Percentiles rank a stretch among this genome's conserved stretches.
These are phyloP conservation scores for Psophia crepitans DNA, from an alignment of 2,113 vertebrate species.

Conservation along the genomic window DNA sequence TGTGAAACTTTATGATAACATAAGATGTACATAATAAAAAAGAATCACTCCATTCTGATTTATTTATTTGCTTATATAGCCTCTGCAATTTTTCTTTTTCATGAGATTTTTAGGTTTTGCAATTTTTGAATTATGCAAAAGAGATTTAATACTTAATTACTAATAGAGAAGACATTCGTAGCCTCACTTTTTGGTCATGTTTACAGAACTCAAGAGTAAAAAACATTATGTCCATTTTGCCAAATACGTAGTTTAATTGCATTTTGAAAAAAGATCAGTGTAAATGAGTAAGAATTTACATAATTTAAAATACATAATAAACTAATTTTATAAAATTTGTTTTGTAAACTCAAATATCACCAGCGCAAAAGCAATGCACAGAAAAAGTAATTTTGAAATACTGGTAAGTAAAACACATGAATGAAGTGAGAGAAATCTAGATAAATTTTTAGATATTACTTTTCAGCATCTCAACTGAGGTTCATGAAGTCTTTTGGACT, in stretches of 20 bases:
- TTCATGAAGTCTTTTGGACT: neutral
- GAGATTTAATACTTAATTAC: conserved; percentile 61
- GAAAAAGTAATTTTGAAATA: neutral
- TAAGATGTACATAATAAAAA: neutral
- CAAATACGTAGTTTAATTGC: neutral
- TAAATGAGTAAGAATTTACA: neutral
- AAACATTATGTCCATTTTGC: neutral
- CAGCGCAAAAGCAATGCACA: neutral
- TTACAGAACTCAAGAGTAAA: neutral
- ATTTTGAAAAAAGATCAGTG: neutral
- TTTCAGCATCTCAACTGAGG: neutral
- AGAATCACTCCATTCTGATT: conserved; percentile 8
- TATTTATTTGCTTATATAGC: conserved; percentile 33
- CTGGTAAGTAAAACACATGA: neutral
- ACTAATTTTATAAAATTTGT: neutral
- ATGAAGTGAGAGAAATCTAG: neutral
- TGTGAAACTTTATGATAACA: conserved; percentile 2
- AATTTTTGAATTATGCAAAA: conserved; percentile 65
- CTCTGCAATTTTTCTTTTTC: conserved; percentile 53
- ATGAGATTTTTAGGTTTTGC: conserved; percentile 60
- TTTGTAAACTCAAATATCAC: neutral
- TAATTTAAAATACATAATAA: neutral
- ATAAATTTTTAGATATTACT: neutral
- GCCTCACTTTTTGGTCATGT: neutral
- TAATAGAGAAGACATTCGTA: conserved; percentile 47